Percentiles rank a stretch among this genome's conserved stretches.
Evolutionary conservation across 2,797 vertebrate species (phyloP).

Genomic region (Gallinago solitaria): DNA sequence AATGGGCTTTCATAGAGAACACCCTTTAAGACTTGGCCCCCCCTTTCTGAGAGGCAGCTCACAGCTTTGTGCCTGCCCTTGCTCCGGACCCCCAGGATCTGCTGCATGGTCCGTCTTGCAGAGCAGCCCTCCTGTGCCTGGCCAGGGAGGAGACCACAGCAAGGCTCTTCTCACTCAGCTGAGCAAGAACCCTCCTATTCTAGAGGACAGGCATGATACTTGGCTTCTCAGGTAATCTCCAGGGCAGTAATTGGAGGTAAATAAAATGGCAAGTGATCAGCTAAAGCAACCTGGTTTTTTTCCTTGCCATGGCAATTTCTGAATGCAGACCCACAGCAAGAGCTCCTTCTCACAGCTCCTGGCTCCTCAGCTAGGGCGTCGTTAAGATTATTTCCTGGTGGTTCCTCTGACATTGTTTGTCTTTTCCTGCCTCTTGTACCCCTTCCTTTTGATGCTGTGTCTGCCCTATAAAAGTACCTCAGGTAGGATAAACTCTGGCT

Average conservation of each 20-base stretch:
- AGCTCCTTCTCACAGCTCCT: not conserved
- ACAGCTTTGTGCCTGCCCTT: not conserved
- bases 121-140: not conserved
- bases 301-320: not conserved
- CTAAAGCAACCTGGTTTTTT: not conserved
- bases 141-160: not conserved
- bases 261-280: not conserved
- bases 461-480: not conserved
- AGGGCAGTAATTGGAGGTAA: not conserved
- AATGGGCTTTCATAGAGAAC: not conserved
- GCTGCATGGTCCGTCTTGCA: fast-evolving
- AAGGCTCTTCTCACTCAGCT: not conserved
- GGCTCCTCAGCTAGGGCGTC: not conserved
- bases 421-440: not conserved
- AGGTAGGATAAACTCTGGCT: not conserved
- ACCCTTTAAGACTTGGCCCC: not conserved
- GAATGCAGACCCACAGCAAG: not conserved
- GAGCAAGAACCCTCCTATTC: not conserved
- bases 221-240: not conserved
- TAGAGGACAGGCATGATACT: not conserved
- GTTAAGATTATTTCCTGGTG: not conserved
- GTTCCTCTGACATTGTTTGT: not conserved
- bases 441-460: not conserved
- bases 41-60: not conserved
- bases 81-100: not conserved